Evolutionary conservation across 2,113 vertebrate genomes (phyloP), one percentile per base, ranked within the genome.

Genomic region (Oreamnos americanus): DNA sequence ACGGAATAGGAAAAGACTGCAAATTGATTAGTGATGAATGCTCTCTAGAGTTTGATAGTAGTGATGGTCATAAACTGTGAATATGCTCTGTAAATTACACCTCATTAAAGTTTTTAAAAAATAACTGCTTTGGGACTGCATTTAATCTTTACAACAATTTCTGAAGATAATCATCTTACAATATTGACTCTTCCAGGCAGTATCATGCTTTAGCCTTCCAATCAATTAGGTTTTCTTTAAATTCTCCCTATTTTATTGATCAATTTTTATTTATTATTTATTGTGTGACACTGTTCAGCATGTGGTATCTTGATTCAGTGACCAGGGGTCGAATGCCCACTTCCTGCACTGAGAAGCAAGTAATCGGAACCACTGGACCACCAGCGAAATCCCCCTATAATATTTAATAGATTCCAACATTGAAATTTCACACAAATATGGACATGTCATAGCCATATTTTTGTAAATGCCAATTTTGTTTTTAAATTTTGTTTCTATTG

Each of bases 381-480:
- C 8, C 33, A 36, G 33, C 1, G 0, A 67, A 67, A 67, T 36
- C 3, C 33, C 7, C 33, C 0, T 67, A 67, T 10, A 3, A 9
- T n/a, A 36, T 64, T 47, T 51, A 25, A 8, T 30, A 47, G 45
- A 25, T 95, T 91, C 43, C 43, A n/a, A n/a, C 3, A 43, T 43
- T 60, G 57, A 58, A 58, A 58, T 58, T 58, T 26, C 57, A 58
- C 23, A 26, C 9, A 25, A 57, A 57, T 57, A 67, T 19, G 53
- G 4, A 1, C 87, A 39, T 58, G n/a, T 81, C 60, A 33, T 3
- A 67, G 11, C 39, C 25, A 39, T 47, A 26, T 39, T 49, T 91
- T 92, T 74, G 13, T 53, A 71, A 87, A 21, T n/a, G 0, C 2
- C 45, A n/a, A 47, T 1, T 2, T 94, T 86, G 21, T 49, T 58